Percentiles rank a stretch among this genome's conserved stretches.
Conservation (phyloP, 1,140 invertebrate species). For the Lordiphosa clarofinis region DNA sequence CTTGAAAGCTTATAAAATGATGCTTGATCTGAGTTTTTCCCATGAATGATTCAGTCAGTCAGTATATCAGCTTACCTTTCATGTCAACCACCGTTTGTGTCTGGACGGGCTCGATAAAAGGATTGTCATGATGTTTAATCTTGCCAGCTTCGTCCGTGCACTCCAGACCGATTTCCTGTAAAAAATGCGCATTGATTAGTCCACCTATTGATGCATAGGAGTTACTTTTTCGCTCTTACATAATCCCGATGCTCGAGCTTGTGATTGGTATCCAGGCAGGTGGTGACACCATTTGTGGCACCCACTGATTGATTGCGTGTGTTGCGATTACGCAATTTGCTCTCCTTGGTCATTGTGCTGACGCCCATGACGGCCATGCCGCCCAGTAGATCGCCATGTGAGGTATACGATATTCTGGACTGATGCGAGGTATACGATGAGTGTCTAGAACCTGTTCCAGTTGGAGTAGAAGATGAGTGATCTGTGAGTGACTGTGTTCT, state of each 20-base stretch:
- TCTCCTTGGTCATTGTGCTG: slow-evolving; percentile 90
- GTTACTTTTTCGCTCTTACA: slow-evolving; percentile 81
- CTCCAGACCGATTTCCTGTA: slow-evolving; percentile 81
- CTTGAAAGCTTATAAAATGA: too few relatives aligned
- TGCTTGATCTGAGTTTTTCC: too few relatives aligned
- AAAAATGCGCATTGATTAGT: background rate
- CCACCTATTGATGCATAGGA: background rate
- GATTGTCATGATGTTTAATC: slow-evolving; percentile 92
- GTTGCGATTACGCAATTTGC: slow-evolving; percentile 87
- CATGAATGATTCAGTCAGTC: too few relatives aligned
- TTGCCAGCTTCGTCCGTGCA: slow-evolving; percentile 90
- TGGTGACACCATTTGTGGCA: slow-evolving; percentile 80
- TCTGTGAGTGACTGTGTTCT: background rate
- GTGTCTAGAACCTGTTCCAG: slow-evolving; percentile 86
- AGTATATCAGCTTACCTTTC: slow-evolving; percentile 87
- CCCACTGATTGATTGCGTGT: slow-evolving; percentile 85
- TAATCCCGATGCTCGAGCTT: slow-evolving; percentile 85
- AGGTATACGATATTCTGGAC: slow-evolving; percentile 94
- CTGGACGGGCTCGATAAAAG: slow-evolving; percentile 91
- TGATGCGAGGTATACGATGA: slow-evolving; percentile 97
- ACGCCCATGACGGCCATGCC: slow-evolving; percentile 84
- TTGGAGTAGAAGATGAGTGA: background rate
- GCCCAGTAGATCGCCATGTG: slow-evolving; percentile 92
- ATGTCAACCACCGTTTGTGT: slow-evolving; percentile 94
- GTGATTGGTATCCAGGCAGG: slow-evolving; percentile 84